These are phyloP conservation scores for Entelurus aequoreus DNA, from an alignment of 2,113 vertebrate species.

Conservation along the genomic window DNA sequence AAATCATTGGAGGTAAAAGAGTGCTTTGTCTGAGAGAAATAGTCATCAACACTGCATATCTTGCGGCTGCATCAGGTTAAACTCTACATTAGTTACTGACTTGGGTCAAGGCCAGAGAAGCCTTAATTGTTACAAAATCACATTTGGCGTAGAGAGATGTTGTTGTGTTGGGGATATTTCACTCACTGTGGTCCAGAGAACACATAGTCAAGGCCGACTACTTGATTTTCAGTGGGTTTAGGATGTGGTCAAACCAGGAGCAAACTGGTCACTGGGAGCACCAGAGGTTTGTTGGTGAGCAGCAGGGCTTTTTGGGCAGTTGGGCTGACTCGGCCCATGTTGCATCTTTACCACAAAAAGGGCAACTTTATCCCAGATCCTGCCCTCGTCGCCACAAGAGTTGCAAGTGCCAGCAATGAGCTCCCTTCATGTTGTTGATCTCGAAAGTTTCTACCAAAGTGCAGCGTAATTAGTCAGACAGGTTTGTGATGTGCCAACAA, in stretches of 20 bases:
- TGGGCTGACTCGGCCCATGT: not conserved
- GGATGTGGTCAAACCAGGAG: not conserved
- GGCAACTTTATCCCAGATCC: not conserved
- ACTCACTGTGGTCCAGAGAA: not conserved
- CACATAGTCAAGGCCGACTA: not conserved
- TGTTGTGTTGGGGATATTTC: not conserved
- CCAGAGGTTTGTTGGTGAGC: not conserved
- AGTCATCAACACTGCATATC: not conserved
- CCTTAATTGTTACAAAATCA: not conserved
- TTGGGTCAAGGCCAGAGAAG: not conserved
- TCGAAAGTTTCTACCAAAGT: not conserved
- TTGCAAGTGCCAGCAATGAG: too few species aligned
- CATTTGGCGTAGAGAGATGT: not conserved
- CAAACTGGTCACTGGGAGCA: not conserved
- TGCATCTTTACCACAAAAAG: not conserved
- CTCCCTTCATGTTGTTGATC: not conserved
- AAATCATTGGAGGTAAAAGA: not conserved
- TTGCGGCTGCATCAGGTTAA: not conserved
- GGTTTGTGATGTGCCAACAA: not conserved
- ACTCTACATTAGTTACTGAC: not conserved
- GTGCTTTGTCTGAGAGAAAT: not conserved
- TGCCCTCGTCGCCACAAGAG: not conserved
- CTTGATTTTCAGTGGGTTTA: too few species aligned
- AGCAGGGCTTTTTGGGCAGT: not conserved
- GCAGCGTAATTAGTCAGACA: not conserved